Conservation (phyloP, 2,888 invertebrate species). For the Pristionchus japonicus region DNA sequence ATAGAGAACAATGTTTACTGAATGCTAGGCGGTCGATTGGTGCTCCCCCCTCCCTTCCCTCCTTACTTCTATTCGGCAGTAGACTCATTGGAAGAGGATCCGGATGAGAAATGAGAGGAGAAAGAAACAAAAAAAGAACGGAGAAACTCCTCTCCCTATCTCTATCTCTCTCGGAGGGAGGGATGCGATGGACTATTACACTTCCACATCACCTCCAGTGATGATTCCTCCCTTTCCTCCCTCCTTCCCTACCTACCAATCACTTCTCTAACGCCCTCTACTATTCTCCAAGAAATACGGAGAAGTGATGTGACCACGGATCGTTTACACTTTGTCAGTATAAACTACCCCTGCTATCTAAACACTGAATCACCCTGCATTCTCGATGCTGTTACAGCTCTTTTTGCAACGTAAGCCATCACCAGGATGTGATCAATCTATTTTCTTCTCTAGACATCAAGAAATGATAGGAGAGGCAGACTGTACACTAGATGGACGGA, state of each 20-base stretch:
- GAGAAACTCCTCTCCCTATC: too few relatives aligned
- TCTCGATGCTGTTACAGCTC: not conserved
- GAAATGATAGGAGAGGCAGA: too few relatives aligned
- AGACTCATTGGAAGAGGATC: not conserved
- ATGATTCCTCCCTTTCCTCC: not conserved
- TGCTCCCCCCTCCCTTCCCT: not conserved
- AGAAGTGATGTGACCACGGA: not conserved
- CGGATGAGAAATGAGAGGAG: not conserved
- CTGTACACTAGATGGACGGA: too few relatives aligned
- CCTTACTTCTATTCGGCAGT: not conserved
- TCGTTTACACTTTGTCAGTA: not conserved
- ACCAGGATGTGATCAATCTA: not conserved
- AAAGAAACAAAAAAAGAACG: not conserved
- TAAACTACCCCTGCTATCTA: not conserved
- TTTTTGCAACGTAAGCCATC: not conserved
- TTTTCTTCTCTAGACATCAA: too few relatives aligned
- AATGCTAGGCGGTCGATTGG: not conserved
- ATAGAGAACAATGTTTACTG: not conserved
- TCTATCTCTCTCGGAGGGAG: too few relatives aligned
- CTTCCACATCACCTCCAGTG: constrained; percentile 8
- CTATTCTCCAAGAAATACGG: not conserved
- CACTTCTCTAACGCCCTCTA: not conserved
- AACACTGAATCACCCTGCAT: not conserved
- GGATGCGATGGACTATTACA: constrained; percentile 13
- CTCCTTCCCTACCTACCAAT: constrained; percentile 36